These are phyloP conservation scores for pig (Sus scrofa) DNA, from an alignment of 2,113 vertebrate genomes.

Conservation along the genomic window T2T-Sscrofa CM000827.6:96497001-96497500, in stretches of 20 bases:
- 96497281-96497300: neutral
- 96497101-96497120: neutral
- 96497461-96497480: conserved; percentile 70
- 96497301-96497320: neutral
- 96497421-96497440: conserved; percentile 59
- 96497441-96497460: neutral
- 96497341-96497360: neutral
- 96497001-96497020: fast-evolving
- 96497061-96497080: neutral
- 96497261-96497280: neutral
- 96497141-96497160: neutral
- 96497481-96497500: conserved; percentile 89
- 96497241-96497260: neutral
- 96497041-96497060: fast-evolving
- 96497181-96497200: fast-evolving
- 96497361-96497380: neutral
- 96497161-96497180: neutral
- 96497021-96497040: neutral
- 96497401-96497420: neutral
- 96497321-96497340: neutral
- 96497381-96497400: neutral
- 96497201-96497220: neutral
- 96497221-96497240: too few relatives aligned
- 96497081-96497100: neutral
- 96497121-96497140: neutral